Evolutionary conservation across 2,113 vertebrate species (phyloP).

Genomic region (Chauna torquata): DNA sequence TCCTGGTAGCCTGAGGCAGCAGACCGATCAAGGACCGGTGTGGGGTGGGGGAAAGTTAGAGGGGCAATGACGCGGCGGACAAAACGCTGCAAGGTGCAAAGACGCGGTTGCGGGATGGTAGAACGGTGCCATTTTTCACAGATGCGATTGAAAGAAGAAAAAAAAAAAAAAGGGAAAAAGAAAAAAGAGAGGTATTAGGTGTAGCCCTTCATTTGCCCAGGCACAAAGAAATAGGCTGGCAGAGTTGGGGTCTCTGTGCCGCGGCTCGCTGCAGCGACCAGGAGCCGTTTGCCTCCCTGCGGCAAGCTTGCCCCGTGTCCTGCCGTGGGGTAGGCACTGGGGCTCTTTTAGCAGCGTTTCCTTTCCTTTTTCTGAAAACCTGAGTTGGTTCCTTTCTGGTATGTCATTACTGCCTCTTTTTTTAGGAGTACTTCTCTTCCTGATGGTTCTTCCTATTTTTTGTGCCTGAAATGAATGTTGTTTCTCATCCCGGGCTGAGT

Average conservation of each 20-base stretch:
- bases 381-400: constrained; percentile 11
- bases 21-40: background rate
- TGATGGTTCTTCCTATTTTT: constrained; percentile 52
- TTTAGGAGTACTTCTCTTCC: constrained; percentile 46
- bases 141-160: too few relatives aligned
- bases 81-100: background rate
- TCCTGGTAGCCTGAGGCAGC: background rate
- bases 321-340: background rate
- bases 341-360: constrained; percentile 21
- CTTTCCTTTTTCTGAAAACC: constrained; percentile 59
- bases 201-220: background rate
- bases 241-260: background rate
- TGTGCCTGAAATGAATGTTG: constrained; percentile 16
- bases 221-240: background rate
- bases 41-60: background rate
- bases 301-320: background rate
- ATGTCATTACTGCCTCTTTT: constrained; percentile 48
- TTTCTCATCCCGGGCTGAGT: background rate
- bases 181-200: background rate
- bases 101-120: background rate
- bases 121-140: background rate
- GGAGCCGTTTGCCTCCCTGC: background rate
- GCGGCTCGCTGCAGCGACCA: background rate
- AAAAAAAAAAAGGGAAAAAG: too few relatives aligned
- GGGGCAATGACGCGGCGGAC: background rate